A percentile compares a stretch with the other conserved stretches of the same genome.
Evolutionary conservation across 2,888 invertebrate genomes (phyloP).

Genomic region (Ditula angustiorana): DNA sequence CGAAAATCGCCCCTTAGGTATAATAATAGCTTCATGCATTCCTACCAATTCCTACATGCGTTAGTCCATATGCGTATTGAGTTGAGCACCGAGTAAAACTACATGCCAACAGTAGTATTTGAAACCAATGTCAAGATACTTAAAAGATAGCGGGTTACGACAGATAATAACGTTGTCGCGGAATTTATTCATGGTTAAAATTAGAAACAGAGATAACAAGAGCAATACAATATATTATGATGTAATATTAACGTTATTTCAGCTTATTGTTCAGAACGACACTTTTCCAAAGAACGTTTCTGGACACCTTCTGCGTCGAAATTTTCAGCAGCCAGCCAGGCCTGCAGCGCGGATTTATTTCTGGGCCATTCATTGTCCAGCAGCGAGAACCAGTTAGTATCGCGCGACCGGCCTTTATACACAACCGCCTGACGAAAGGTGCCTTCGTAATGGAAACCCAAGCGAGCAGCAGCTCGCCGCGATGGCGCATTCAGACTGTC

Average conservation of each 20-base stretch:
- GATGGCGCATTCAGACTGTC: conserved; percentile 1
- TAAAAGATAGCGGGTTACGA: background rate
- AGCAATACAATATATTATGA: background rate
- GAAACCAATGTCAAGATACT: no score
- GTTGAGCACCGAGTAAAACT: no score
- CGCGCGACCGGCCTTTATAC: conserved; percentile 6
- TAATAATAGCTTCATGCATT: no score
- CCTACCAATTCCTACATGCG: no score
- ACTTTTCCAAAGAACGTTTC: background rate
- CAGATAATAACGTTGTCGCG: no score
- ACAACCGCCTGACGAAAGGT: conserved; percentile 13
- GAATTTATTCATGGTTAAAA: no score
- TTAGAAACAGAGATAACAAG: background rate
- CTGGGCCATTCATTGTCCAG: background rate
- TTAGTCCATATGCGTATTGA: no score
- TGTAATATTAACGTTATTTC: no score
- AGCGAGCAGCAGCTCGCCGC: background rate
- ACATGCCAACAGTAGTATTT: no score
- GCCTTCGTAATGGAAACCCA: background rate
- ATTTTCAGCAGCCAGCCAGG: background rate
- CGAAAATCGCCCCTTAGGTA: no score
- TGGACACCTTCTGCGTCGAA: background rate
- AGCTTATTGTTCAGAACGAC: background rate
- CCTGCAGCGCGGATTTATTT: background rate
- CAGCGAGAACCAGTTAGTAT: background rate